Conservation (phyloP, 2,113 vertebrate species). For the Ahaetulla prasina region DNA sequence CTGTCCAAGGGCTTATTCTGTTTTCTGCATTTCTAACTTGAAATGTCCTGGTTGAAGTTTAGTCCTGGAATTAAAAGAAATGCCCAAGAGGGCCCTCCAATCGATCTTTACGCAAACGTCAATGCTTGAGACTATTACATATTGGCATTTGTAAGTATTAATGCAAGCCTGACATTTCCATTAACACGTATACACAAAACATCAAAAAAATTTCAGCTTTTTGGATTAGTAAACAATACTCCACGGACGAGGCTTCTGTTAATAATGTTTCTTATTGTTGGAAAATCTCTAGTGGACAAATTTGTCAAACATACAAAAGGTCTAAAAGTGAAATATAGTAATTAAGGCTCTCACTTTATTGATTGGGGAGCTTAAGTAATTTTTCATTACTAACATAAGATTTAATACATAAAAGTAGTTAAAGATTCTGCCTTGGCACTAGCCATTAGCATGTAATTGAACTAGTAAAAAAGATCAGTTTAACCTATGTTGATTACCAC, state of each 20-base stretch:
- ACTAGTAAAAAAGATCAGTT: constrained; percentile 82
- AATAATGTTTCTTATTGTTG: constrained; percentile 34
- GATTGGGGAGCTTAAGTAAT: constrained; percentile 75
- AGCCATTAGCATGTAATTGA: constrained; percentile 89
- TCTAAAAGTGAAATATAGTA: constrained; percentile 73
- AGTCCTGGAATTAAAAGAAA: background rate
- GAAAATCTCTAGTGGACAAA: constrained; percentile 42
- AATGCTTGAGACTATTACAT: background rate
- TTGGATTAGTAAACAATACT: constrained; percentile 23
- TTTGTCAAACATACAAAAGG: constrained; percentile 66
- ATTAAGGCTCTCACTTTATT: constrained; percentile 72
- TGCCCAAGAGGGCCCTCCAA: constrained; percentile 1
- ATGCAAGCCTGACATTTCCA: constrained; percentile 14
- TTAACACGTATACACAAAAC: constrained; percentile 28
- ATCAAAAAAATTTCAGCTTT: background rate
- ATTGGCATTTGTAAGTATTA: background rate
- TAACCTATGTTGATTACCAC: constrained; percentile 88
- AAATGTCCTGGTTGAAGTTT: background rate
- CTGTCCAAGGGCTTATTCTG: background rate
- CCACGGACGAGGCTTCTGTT: constrained; percentile 26
- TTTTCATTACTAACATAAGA: constrained; percentile 85
- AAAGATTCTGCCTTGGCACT: constrained; percentile 89
- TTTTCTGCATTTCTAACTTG: background rate
- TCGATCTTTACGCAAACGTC: background rate
- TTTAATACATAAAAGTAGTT: constrained; percentile 93